Base-by-base conservation (phyloP, 2,888 invertebrate species). In the Capitulum mitella region DNA sequence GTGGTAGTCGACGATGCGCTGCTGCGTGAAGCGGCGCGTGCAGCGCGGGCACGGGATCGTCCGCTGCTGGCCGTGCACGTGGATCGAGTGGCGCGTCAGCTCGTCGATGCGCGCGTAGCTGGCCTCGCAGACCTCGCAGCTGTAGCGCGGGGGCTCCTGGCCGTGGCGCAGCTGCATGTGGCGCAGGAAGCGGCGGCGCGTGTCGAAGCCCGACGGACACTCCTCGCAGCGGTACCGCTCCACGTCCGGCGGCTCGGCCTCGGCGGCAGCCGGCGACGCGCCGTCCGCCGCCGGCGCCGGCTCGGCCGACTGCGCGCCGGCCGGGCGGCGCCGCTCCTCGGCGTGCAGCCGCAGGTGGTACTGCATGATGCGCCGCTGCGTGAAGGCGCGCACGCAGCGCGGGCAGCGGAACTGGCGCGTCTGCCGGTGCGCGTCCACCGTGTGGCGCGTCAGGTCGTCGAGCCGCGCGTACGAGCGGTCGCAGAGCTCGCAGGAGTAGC, bases 341-440 rank as follows among this genome's bases (percentile, higher is more conserved):
- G 40, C 22, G 26, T 40, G 70, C 70, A 40, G 26, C 26, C 26
- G 14, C 26, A 70, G 12, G 70, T 70, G 70, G 26, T 70, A 70
- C 37, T 70, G 26, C 22, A 70, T 26, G 40, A 70, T 70, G 26
- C 70, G 37, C 40, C 26, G 16, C 70, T 70, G 70, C 10, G 70
- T 70, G 70, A 70, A 70, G 22, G 3, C 2, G 26, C 70, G 70
- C 70, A 40, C 19, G 70, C 70, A 70, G 19, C 40, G 37, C 85
- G 83, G 78, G 85, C 84, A 0, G 86, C 84, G 82, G 89, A 89
- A 79, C 86, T 86, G 81, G 87, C 88, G 51, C 86, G 85, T 61
- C 87, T 86, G 0, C 88, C 89, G 0, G 88, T 87, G 81, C 89
- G 89, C 29, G 87, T 85, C 0, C 88, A 37, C 14, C 12, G 70